Percentiles rank a stretch among this genome's conserved stretches.
phyloP scores from a whole-genome alignment of 2,113 vertebrate genomes.

The Phylloscopus trochilus region DNA sequence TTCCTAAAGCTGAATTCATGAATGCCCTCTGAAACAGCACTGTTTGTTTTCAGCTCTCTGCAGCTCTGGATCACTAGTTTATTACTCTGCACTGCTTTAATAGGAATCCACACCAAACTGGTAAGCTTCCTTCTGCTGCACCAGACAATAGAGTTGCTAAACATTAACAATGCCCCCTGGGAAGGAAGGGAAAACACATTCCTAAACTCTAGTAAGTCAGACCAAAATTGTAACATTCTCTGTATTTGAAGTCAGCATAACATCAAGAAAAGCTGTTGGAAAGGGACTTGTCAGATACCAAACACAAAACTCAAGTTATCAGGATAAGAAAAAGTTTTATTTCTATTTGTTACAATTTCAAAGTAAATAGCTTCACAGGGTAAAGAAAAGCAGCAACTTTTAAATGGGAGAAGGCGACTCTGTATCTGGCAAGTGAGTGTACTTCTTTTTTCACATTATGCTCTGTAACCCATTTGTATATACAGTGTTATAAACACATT shows the following conservation, averaged over 20 bases:
- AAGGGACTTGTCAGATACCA: conserved; percentile 5
- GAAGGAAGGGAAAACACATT: conserved; percentile 28
- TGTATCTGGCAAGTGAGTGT: not conserved
- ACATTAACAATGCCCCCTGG: conserved; percentile 56
- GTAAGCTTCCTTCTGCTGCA: conserved; percentile 37
- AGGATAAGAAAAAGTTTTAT: conserved; percentile 21
- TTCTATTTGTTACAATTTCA: conserved; percentile 38
- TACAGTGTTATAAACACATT: not conserved
- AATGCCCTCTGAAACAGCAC: conserved; percentile 3
- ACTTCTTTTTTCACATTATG: not conserved
- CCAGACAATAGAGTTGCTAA: conserved; percentile 54
- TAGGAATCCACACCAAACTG: conserved; percentile 33
- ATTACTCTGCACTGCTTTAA: conserved; percentile 15
- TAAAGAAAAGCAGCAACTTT: not conserved
- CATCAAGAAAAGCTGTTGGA: conserved; percentile 29
- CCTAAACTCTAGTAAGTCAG: conserved; percentile 47
- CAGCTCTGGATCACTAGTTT: conserved; percentile 24
- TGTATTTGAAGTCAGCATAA: conserved; percentile 33
- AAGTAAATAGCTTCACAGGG: conserved; percentile 7
- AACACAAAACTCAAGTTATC: not conserved
- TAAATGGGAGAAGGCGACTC: not conserved
- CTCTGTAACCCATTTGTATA: not conserved
- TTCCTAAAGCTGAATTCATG: not conserved
- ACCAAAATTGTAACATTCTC: conserved; percentile 30
- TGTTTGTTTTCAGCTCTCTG: conserved; percentile 31